These are phyloP conservation scores for Galerucella pusilla DNA, from an alignment of 2,888 invertebrate genomes.

Conservation along the genomic window DNA sequence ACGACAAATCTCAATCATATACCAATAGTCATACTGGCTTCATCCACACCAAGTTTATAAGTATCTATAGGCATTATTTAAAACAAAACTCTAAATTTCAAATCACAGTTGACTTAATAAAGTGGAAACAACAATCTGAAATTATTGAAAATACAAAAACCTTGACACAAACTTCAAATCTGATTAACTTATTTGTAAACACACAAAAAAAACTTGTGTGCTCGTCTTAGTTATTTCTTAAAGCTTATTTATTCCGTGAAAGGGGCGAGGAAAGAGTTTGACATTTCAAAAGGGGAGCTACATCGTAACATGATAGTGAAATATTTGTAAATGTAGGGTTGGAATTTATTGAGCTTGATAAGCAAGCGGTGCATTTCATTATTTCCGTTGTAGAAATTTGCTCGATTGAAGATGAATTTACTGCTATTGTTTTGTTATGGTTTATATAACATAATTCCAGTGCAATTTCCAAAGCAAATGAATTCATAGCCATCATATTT, in stretches of 20 bases:
- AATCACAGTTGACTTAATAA: too few relatives aligned
- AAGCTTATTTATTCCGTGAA: constrained; percentile 25
- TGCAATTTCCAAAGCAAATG: constrained; percentile 9
- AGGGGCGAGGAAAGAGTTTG: constrained; percentile 20
- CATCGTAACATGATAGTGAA: constrained; percentile 22
- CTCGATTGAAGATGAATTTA: constrained; percentile 18
- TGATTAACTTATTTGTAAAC: too few relatives aligned
- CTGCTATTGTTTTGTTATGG: constrained; percentile 16
- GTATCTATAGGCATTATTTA: too few relatives aligned
- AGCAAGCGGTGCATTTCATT: constrained; percentile 28
- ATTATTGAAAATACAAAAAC: too few relatives aligned
- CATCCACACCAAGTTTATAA: too few relatives aligned
- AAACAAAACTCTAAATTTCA: too few relatives aligned
- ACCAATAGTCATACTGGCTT: too few relatives aligned
- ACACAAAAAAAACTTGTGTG: too few relatives aligned
- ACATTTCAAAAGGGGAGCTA: constrained; percentile 17
- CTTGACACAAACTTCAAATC: too few relatives aligned
- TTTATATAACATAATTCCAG: constrained; percentile 11
- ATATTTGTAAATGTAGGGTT: constrained; percentile 31
- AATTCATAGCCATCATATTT: constrained; percentile 8
- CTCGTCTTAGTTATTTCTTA: constrained; percentile 30
- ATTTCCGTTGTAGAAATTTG: constrained; percentile 24
- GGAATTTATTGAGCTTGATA: constrained; percentile 30
- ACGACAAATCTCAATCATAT: too few relatives aligned
- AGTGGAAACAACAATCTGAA: too few relatives aligned